Conservation (phyloP, 2,113 vertebrate species). For the Oryzias javanicus region DNA sequence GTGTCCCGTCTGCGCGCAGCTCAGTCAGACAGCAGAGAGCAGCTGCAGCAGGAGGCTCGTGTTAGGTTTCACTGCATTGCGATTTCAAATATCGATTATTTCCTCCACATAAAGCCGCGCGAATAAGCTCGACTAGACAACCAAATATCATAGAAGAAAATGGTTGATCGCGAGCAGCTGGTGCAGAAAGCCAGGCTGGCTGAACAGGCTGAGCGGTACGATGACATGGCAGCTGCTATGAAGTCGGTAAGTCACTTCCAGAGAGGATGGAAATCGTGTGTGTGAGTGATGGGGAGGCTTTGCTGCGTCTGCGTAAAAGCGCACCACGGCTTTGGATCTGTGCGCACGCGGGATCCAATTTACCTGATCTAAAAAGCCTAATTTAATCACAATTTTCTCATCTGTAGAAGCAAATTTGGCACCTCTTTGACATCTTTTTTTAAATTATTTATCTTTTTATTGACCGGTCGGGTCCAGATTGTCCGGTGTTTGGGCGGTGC, state of each 20-base stretch:
- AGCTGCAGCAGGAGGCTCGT: constrained; percentile 76
- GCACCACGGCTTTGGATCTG: constrained; percentile 4
- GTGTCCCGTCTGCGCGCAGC: constrained; percentile 73
- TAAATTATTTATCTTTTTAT: no score
- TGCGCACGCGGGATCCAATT: neutral
- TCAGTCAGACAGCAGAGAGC: constrained; percentile 80
- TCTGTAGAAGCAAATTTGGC: no score
- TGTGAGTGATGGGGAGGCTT: neutral
- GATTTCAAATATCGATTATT: constrained; percentile 61
- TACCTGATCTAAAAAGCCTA: neutral
- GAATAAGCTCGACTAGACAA: constrained; percentile 45
- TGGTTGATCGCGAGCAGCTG: constrained; percentile 99
- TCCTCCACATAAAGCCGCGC: constrained; percentile 36
- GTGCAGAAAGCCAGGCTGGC: constrained; percentile 99
- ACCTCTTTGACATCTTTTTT: neutral
- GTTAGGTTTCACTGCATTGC: constrained; percentile 72
- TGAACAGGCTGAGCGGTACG: constrained; percentile 96
- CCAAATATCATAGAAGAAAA: constrained; percentile 63
- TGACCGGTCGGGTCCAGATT: constrained; percentile 22
- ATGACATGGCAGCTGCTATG: constrained; percentile 98
- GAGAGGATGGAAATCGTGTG: neutral
- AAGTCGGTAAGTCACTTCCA: constrained; percentile 89
- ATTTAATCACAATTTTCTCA: no score
- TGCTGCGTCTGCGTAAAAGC: constrained; percentile 21
- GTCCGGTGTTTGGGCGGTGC: constrained; percentile 78